A percentile compares a stretch with the other conserved stretches of the same genome.
Conservation (phyloP, 2,888 invertebrate species). For the Eristalinus sepulchralis region DNA sequence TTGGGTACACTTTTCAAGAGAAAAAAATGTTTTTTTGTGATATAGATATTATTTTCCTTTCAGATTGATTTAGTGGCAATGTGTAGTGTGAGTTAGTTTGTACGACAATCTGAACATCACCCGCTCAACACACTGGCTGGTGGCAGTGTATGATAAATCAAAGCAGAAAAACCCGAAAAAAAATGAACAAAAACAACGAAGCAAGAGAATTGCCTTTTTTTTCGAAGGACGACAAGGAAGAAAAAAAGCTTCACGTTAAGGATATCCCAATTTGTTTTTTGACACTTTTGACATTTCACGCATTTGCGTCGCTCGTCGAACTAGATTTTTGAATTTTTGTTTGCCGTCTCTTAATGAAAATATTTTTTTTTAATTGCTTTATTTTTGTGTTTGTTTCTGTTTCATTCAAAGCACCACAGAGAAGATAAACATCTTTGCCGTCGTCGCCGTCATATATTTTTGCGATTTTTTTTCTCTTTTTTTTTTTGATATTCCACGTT, state of each 20-base stretch:
- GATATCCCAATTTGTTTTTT: constrained; percentile 23
- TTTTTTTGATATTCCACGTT: constrained; percentile 1
- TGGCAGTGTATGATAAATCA: not conserved
- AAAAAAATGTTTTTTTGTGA: not conserved
- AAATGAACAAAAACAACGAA: not conserved
- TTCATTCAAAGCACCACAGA: constrained; percentile 13
- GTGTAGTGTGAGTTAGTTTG: constrained; percentile 55
- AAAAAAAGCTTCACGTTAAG: not conserved
- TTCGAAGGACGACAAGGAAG: not conserved
- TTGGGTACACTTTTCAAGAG: constrained; percentile 35
- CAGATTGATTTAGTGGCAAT: not conserved
- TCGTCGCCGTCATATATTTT: not conserved
- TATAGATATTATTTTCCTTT: constrained; percentile 16
- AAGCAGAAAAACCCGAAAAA: not conserved
- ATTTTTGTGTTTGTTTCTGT: not conserved
- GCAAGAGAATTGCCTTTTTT: not conserved
- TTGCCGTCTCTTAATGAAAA: not conserved
- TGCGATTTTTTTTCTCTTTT: constrained; percentile 28
- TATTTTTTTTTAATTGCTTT: constrained; percentile 1
- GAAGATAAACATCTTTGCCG: constrained; percentile 23
- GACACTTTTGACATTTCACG: constrained; percentile 48
- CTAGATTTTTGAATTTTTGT: not conserved
- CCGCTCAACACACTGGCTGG: constrained; percentile 37
- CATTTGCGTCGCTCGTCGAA: constrained; percentile 12
- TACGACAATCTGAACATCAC: constrained; percentile 54